Percentiles rank a stretch among this genome's conserved stretches.
These are phyloP conservation scores for Agrotis clavis DNA, from an alignment of 2,888 invertebrate species.

Conservation along the genomic window DNA sequence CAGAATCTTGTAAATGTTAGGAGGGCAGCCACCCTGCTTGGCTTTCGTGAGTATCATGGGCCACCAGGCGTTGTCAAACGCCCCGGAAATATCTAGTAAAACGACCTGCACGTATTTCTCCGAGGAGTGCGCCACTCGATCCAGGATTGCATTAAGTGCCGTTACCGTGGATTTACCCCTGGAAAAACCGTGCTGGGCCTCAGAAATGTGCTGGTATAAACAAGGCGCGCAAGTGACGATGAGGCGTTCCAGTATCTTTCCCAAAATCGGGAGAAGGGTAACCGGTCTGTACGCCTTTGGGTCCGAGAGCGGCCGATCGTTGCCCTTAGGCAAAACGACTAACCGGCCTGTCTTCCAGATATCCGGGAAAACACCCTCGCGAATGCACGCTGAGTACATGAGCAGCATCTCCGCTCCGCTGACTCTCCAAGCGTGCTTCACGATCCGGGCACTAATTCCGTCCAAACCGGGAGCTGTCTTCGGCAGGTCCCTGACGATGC, in stretches of 20 bases:
- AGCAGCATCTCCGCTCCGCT: background rate
- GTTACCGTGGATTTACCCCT: conserved; percentile 60
- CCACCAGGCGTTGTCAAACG: conserved; percentile 73
- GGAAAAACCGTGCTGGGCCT: conserved; percentile 66
- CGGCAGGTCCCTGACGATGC: conserved; percentile 53
- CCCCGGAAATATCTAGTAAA: conserved; percentile 66
- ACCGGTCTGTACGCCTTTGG: conserved; percentile 67
- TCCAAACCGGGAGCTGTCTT: conserved; percentile 42
- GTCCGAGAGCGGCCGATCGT: conserved; percentile 54
- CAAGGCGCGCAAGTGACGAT: conserved; percentile 52
- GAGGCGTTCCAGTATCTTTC: conserved; percentile 62
- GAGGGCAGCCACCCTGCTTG: conserved; percentile 44
- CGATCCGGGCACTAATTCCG: background rate
- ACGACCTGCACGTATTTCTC: conserved; percentile 58
- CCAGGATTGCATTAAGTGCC: conserved; percentile 50
- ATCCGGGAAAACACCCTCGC: conserved; percentile 58
- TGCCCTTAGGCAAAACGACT: conserved; percentile 61
- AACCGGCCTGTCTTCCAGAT: conserved; percentile 61
- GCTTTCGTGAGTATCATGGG: conserved; percentile 66
- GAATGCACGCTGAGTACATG: background rate
- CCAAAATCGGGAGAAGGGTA: conserved; percentile 65
- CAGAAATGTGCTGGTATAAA: conserved; percentile 21
- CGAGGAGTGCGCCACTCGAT: background rate
- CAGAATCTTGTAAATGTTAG: conserved; percentile 59
- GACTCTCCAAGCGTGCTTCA: conserved; percentile 9